Percentiles rank a stretch among this genome's conserved stretches.
phyloP scores from a whole-genome alignment of 2,113 vertebrate genomes.

The Suncus etruscus region DNA sequence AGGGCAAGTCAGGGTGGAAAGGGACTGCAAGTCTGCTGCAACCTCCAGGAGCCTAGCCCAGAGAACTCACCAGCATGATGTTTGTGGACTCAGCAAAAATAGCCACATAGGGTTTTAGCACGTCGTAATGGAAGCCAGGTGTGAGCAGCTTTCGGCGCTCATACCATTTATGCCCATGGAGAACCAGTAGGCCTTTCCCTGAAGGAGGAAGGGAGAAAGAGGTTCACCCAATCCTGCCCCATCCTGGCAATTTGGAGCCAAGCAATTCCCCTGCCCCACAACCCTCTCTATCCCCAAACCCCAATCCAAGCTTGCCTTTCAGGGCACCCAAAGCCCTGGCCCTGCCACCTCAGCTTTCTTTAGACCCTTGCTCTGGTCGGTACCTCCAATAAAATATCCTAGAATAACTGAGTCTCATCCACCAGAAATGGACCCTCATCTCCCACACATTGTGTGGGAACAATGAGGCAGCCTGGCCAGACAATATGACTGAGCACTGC shows the following conservation, averaged over 20 bases:
- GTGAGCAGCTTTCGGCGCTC: conserved; percentile 92
- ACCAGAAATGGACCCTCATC: not conserved
- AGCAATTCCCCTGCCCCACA: not conserved
- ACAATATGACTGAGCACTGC: not conserved
- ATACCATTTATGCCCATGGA: conserved; percentile 91
- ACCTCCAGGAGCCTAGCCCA: not conserved
- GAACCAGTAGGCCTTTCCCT: conserved; percentile 92
- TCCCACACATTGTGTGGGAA: not conserved
- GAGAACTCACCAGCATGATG: conserved; percentile 91
- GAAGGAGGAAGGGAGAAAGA: not conserved
- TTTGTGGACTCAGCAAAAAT: conserved; percentile 89
- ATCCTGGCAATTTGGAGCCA: not conserved
- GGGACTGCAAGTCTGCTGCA: not conserved
- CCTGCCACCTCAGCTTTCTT: not conserved
- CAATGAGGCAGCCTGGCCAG: not conserved
- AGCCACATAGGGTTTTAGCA: conserved; percentile 91
- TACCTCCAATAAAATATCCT: not conserved
- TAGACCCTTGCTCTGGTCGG: not conserved
- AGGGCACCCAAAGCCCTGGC: not conserved
- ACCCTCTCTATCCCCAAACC: not conserved
- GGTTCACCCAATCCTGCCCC: not conserved
- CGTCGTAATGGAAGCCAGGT: conserved; percentile 93
- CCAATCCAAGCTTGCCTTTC: not conserved
- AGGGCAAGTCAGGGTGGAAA: too few species aligned
- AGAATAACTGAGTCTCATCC: not conserved